These are phyloP conservation scores for Trematocara zebra DNA, from an alignment of 2,113 vertebrate genomes.

Conservation along the genomic window DNA sequence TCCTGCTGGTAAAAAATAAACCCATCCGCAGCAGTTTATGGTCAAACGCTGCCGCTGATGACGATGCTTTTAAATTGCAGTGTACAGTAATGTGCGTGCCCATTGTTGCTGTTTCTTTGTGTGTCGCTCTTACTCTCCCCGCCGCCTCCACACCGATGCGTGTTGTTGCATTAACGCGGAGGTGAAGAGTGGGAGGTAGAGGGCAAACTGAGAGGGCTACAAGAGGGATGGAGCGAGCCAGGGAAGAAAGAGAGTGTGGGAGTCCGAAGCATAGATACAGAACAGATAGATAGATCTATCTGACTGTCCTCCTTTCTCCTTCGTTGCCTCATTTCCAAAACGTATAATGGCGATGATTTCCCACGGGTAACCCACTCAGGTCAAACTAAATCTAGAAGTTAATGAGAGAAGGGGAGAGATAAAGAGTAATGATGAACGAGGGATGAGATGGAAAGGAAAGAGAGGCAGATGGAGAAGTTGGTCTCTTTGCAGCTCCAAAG, in stretches of 20 bases:
- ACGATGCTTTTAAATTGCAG: slow-evolving; percentile 1
- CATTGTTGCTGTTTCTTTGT: slow-evolving; percentile 31
- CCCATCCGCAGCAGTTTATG: neutral
- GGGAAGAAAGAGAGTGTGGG: slow-evolving; percentile 53
- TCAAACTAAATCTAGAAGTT: slow-evolving; percentile 46
- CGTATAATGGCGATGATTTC: slow-evolving; percentile 35
- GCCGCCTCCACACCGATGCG: slow-evolving; percentile 62
- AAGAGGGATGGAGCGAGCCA: slow-evolving; percentile 53
- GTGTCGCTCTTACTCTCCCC: slow-evolving; percentile 18
- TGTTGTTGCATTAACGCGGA: slow-evolving; percentile 65
- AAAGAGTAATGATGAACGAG: neutral
- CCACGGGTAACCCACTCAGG: slow-evolving; percentile 33
- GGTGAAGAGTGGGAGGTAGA: slow-evolving; percentile 71
- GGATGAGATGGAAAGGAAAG: neutral
- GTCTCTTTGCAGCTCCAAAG: slow-evolving; percentile 53
- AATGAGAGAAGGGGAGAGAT: neutral
- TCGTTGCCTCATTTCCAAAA: slow-evolving; percentile 25
- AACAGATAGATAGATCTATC: slow-evolving; percentile 23
- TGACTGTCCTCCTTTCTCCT: neutral
- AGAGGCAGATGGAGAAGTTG: slow-evolving; percentile 50
- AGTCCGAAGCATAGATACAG: slow-evolving; percentile 24
- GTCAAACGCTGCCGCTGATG: slow-evolving; percentile 11
- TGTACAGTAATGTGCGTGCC: slow-evolving; percentile 15
- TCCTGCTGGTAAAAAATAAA: neutral
- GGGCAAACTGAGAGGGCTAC: slow-evolving; percentile 65